Evolutionary conservation across 2,888 invertebrate genomes (phyloP), one percentile per base, ranked within the genome.

Genomic region (Petrophora chlorosata): DNA sequence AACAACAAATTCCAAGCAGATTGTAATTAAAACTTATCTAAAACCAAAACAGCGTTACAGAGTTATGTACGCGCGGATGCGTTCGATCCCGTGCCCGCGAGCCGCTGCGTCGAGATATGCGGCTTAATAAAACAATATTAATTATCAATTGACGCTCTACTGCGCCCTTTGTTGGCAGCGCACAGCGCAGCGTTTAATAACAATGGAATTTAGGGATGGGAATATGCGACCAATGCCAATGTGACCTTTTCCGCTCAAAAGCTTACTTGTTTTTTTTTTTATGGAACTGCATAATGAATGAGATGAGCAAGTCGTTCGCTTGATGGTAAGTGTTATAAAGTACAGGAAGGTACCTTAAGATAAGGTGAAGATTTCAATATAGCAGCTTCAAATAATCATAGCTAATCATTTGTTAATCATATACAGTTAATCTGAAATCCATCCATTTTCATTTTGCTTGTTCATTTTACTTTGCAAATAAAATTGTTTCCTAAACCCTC

Each of bases 61-160:
- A 19, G 13, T 53, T 43, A 40, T 17, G 19, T 19, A 40, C 32
- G 48, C 53, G 35, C n/a, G 35, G 28, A 8, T 48, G 43, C 35
- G 12, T 36, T 10, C 12, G 12, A 47, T 38, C 44, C 32, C 25
- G 38, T 8, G 34, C 42, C 35, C 28, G 38, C 30, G 35, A 28
- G 29, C 30, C 51, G 48, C 12, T 38, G 53, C 46, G 39, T 46
- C 39, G 45, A 53, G 63, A 60, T 60, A 61, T 44, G 47, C 28
- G 45, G 59, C 49, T 53, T 61, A 61, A 55, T 62, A 62, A 55
- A 63, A 63, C 63, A 63, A 63, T 61, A 56, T 59, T 59, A 54
- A 63, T 63, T 61, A 61, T 58, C 63, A 56, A 59, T 61, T 13
- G 48, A 50, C 53, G 61, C 59, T 52, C 32, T 54, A 53, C 30